Base-by-base conservation (phyloP, 2,113 vertebrate species). In the Rhinoderma darwinii region DNA sequence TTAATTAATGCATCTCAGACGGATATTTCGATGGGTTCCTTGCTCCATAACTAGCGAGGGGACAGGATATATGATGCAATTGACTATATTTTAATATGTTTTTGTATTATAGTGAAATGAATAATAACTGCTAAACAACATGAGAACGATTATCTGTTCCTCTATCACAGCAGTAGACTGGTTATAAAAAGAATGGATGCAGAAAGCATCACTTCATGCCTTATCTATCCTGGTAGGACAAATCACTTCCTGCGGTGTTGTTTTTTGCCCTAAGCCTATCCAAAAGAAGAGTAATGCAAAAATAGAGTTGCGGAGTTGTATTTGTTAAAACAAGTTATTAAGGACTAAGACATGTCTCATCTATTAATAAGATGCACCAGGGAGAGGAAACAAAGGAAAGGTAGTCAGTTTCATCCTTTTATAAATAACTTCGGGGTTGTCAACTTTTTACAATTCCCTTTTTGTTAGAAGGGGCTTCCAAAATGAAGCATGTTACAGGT, bases 71-170 rank as follows among this genome's bases (percentile, higher is more conserved):
- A 59, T 27, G 35, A 84, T 76, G 72, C 51, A 39, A 84, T 30
- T 59, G 7, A n/a, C 70, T 39, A 84, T 76, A 56, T 54, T 82
- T 56, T 84, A 75, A 76, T 79, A 79, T 50, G 35, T 44, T 84
- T 41, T 50, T 86, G 61, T 70, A 79, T 80, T 72, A 51, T 39
- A 41, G 30, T 30, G 59, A 80, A 68, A 86, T 86, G 84, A 86
- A 86, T 86, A 86, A 86, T 86, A 86, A 80, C 76, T 80, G 77
- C 50, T 86, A 86, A 86, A 80, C 84, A 80, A 86, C 84, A 86
- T 80, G 76, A 86, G 84, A 56, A 72, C 77, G 61, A 80, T 80
- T 70, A 72, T 80, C 76, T 86, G 61, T 72, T 86, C 77, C 76
- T 63, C 63, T 63, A 51, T 86, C 84, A 54, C 84, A 86, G 84